A percentile compares a stretch with the other conserved stretches of the same genome.
phyloP scores from a whole-genome alignment of 2,113 vertebrate genomes.

The Condylura cristata region DNA sequence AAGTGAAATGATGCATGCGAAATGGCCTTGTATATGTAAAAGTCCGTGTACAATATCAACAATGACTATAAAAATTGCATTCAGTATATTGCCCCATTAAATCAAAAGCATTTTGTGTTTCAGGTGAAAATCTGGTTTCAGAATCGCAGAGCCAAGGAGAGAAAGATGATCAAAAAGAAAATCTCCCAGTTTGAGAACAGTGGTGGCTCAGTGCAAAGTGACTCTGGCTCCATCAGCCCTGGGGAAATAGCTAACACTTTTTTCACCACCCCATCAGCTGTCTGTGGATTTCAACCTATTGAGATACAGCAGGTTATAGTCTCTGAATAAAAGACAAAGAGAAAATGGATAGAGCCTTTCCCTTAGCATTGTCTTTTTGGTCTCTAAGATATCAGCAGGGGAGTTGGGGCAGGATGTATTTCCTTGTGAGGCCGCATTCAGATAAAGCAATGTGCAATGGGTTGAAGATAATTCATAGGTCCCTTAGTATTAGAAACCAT shows the following conservation, averaged over 20 bases:
- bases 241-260: constrained; percentile 90
- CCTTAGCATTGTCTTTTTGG: neutral
- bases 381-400: constrained; percentile 21
- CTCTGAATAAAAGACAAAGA: constrained; percentile 84
- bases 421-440: constrained; percentile 25
- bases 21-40: constrained; percentile 9
- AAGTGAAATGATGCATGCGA: neutral
- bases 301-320: constrained; percentile 93
- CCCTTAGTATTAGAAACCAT: constrained; percentile 62
- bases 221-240: constrained; percentile 95
- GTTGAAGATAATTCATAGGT: constrained; percentile 61
- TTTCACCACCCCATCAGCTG: constrained; percentile 87
- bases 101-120: constrained; percentile 41
- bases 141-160: constrained; percentile 95
- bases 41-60: neutral
- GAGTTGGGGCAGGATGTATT: neutral
- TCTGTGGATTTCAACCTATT: constrained; percentile 91
- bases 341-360: neutral
- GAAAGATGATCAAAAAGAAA: constrained; percentile 97
- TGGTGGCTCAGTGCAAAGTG: constrained; percentile 92
- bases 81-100: neutral
- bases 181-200: constrained; percentile 94
- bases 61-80: neutral
- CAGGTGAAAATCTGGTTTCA: constrained; percentile 99
- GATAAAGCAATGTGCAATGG: neutral